These are phyloP conservation scores for Sparus aurata DNA, from an alignment of 2,797 vertebrate genomes.

Conservation along the genomic window DNA sequence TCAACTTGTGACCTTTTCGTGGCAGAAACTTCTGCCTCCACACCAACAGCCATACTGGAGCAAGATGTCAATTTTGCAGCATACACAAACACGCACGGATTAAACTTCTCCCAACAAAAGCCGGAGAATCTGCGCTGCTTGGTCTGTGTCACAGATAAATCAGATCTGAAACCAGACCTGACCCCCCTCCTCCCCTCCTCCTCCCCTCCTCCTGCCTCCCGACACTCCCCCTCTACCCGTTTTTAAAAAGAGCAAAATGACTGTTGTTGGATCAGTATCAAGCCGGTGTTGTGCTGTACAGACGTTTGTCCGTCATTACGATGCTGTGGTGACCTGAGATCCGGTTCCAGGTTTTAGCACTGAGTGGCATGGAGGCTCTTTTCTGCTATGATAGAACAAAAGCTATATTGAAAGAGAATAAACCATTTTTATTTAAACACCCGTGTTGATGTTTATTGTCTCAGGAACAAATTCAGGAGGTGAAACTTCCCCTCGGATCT, in stretches of 20 bases:
- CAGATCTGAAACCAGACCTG: slow-evolving; percentile 62
- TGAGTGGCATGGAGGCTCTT: slow-evolving; percentile 85
- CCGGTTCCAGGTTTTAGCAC: slow-evolving; percentile 84
- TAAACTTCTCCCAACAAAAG: slow-evolving; percentile 64
- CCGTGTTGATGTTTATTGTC: slow-evolving; percentile 24
- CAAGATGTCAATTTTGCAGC: slow-evolving; percentile 83
- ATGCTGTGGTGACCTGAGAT: slow-evolving; percentile 81
- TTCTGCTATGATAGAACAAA: slow-evolving; percentile 87
- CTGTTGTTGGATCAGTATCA: slow-evolving; percentile 78
- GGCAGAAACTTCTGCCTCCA: slow-evolving; percentile 85
- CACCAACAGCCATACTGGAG: slow-evolving; percentile 87
- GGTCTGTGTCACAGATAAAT: slow-evolving; percentile 66
- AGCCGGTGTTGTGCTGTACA: slow-evolving; percentile 75
- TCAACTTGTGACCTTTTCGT: slow-evolving; percentile 87
- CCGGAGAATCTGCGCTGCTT: slow-evolving; percentile 73
- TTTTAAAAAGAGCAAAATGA: slow-evolving; percentile 76
- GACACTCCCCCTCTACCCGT: slow-evolving; percentile 49
- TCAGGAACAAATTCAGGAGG: neutral
- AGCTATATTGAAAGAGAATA: slow-evolving; percentile 89
- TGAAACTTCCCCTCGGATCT: neutral
- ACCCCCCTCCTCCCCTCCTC: neutral
- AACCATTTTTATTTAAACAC: slow-evolving; percentile 87
- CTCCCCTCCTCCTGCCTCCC: slow-evolving; percentile 9
- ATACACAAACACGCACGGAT: slow-evolving; percentile 68
- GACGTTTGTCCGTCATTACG: slow-evolving; percentile 74